phyloP scores from a whole-genome alignment of 2,797 vertebrate species.

The Enteromius thamalakanensis region DNA sequence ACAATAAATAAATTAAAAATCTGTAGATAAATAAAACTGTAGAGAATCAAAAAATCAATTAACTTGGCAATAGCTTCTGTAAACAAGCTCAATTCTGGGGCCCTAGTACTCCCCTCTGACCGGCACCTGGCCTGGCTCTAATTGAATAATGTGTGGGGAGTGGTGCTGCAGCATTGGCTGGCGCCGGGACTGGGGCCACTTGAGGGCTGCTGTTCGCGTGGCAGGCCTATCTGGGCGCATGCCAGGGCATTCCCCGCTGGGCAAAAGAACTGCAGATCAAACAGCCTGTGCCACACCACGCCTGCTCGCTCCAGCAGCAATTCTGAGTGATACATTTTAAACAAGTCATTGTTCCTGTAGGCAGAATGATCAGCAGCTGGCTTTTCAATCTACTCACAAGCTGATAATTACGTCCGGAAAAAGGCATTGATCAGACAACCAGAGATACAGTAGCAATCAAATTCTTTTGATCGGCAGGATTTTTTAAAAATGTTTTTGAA shows the following conservation, averaged over 20 bases:
- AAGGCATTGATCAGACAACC: constrained; percentile 33
- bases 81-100: constrained; percentile 16
- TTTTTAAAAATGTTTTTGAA: not conserved
- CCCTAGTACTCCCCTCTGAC: constrained; percentile 15
- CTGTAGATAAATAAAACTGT: not conserved
- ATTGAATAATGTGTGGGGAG: constrained; percentile 61
- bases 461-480: not conserved
- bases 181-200: constrained; percentile 44
- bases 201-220: constrained; percentile 48
- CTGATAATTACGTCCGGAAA: constrained; percentile 41
- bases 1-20: not conserved
- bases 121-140: constrained; percentile 62
- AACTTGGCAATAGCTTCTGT: not conserved
- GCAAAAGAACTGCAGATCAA: constrained; percentile 46
- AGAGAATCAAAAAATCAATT: not conserved
- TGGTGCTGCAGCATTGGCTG: constrained; percentile 52
- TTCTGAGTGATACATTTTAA: constrained; percentile 52
- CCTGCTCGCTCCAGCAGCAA: constrained; percentile 30
- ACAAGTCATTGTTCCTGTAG: constrained; percentile 19
- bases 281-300: constrained; percentile 24
- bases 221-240: constrained; percentile 43
- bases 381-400: constrained; percentile 10
- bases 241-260: constrained; percentile 58
- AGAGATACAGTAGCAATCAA: not conserved
- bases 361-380: constrained; percentile 1